Percentiles rank a stretch among this genome's conserved stretches.
phyloP scores from a whole-genome alignment of 2,888 invertebrate species.

The Drosophila putrida region DNA sequence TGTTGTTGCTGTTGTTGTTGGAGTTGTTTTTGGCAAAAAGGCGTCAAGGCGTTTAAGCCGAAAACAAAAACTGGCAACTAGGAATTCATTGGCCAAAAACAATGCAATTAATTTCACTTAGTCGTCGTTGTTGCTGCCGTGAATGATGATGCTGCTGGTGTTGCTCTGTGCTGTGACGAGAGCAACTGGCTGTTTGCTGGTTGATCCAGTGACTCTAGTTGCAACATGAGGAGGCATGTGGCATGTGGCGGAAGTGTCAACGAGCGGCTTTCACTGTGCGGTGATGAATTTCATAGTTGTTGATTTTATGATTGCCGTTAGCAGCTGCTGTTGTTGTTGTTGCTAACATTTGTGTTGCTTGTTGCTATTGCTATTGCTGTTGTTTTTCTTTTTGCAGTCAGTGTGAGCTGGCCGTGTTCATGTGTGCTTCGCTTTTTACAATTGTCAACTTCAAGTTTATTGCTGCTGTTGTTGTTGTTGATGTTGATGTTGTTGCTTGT shows the following conservation, averaged over 20 bases:
- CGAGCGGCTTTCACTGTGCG: slow-evolving; percentile 65
- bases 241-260: slow-evolving; percentile 73
- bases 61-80: slow-evolving; percentile 78
- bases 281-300: slow-evolving; percentile 84
- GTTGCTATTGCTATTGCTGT: slow-evolving; percentile 38
- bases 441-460: slow-evolving; percentile 78
- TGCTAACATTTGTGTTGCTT: slow-evolving; percentile 61
- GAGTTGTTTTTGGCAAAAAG: slow-evolving; percentile 60
- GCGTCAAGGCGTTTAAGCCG: slow-evolving; percentile 76
- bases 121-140: slow-evolving; percentile 68
- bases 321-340: slow-evolving; percentile 54
- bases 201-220: slow-evolving; percentile 68
- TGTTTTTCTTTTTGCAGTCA: slow-evolving; percentile 9
- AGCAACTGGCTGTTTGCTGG: slow-evolving; percentile 45
- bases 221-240: slow-evolving; percentile 29
- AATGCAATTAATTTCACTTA: slow-evolving; percentile 85
- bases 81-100: slow-evolving; percentile 83
- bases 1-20: slow-evolving; percentile 48
- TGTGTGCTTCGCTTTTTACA: slow-evolving; percentile 66
- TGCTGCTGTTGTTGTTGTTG: slow-evolving; percentile 61
- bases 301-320: slow-evolving; percentile 82
- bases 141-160: slow-evolving; percentile 64
- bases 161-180: slow-evolving; percentile 43
- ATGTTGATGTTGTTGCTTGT: slow-evolving; percentile 44
- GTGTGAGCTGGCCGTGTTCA: slow-evolving; percentile 19